These are phyloP conservation scores for Brachyrhaphis roseni DNA, from an alignment of 2,797 vertebrate genomes.

Conservation along the genomic window DNA sequence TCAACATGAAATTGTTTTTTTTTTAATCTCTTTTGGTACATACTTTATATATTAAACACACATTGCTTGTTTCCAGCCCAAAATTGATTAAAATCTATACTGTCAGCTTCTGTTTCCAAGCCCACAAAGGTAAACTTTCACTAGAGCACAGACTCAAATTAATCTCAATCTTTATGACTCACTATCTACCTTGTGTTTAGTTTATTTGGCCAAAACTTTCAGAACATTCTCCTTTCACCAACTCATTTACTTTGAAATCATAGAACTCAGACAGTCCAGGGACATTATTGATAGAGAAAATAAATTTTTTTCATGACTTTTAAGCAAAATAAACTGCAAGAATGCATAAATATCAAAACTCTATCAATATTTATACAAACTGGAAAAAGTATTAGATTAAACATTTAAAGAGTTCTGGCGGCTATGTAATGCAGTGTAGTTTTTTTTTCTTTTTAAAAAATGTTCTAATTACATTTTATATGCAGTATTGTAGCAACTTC, in stretches of 20 bases:
- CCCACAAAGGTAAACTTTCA: neutral
- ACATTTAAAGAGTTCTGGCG: conserved; percentile 36
- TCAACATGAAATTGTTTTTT: neutral
- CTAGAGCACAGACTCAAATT: neutral
- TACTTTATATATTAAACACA: neutral
- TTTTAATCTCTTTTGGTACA: neutral
- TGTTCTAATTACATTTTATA: conserved; percentile 48
- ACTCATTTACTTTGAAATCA: conserved; percentile 29
- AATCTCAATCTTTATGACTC: neutral
- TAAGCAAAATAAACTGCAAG: conserved; percentile 51
- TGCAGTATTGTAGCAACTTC: conserved; percentile 57
- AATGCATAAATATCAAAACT: conserved; percentile 58
- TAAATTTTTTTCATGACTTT: conserved; percentile 27
- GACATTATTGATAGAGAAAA: conserved; percentile 29
- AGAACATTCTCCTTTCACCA: conserved; percentile 30
- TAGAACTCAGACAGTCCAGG: conserved; percentile 20
- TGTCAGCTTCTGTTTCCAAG: neutral
- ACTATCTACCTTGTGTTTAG: neutral
- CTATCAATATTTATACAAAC: conserved; percentile 56
- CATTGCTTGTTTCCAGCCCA: neutral
- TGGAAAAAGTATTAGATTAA: conserved; percentile 46
- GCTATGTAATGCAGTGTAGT: conserved; percentile 29
- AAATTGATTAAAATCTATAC: neutral
- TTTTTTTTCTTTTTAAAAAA: conserved; percentile 32
- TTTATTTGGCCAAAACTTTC: conserved; percentile 29